Percentiles rank a stretch among this genome's conserved stretches.
These are phyloP conservation scores for Aplocera efformata DNA, from an alignment of 2,888 invertebrate species.

Conservation along the genomic window DNA sequence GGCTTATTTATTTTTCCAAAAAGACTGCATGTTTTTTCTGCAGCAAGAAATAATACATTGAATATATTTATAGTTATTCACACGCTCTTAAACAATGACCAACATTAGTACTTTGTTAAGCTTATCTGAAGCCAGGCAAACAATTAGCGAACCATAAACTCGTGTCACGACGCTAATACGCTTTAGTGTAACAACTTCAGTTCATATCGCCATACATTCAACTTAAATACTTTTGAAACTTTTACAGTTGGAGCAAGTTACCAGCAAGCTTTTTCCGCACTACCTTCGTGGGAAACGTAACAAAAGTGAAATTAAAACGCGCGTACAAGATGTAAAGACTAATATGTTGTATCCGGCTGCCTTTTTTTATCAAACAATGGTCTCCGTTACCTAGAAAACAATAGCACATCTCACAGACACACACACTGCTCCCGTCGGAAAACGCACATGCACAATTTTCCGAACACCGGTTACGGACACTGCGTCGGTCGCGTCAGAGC, in stretches of 20 bases:
- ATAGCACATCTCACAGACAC: constrained; percentile 79
- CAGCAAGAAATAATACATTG: too few relatives aligned
- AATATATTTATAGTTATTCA: too few relatives aligned
- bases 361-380: constrained; percentile 57
- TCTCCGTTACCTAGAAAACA: constrained; percentile 77
- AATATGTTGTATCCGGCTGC: constrained; percentile 61
- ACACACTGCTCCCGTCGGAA: constrained; percentile 77
- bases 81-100: constrained; percentile 13
- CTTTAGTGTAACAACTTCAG: constrained; percentile 42
- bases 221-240: constrained; percentile 24
- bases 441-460: constrained; percentile 81
- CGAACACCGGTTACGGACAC: constrained; percentile 78
- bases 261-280: constrained; percentile 39
- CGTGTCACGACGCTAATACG: constrained; percentile 46
- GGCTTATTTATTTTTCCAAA: background rate
- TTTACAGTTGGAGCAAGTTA: constrained; percentile 30
- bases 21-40: too few relatives aligned
- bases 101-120: constrained; percentile 47
- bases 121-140: constrained; percentile 67
- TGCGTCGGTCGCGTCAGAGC: constrained; percentile 75
- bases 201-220: constrained; percentile 18
- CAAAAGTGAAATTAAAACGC: constrained; percentile 59
- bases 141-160: constrained; percentile 70
- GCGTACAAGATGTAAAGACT: constrained; percentile 55
- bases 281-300: constrained; percentile 46